phyloP scores from a whole-genome alignment of 2,113 vertebrate species.

The Ramphastos sulfuratus region DNA sequence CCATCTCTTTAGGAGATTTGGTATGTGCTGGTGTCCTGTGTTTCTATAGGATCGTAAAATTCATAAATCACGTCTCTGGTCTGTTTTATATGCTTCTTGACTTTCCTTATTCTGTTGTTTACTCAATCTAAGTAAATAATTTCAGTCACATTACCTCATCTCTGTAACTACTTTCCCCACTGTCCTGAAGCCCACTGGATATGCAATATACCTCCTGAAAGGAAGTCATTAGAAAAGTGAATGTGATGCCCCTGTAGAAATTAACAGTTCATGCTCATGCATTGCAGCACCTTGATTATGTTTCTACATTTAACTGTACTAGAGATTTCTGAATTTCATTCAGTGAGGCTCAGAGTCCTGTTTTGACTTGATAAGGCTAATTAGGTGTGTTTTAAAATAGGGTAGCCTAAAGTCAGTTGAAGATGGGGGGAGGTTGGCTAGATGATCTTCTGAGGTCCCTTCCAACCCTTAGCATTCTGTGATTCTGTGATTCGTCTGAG shows the following conservation, averaged over 20 bases:
- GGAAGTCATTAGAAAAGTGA: not conserved
- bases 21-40: not conserved
- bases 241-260: not conserved
- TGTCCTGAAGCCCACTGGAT: not conserved
- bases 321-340: not conserved
- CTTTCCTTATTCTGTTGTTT: not conserved
- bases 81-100: not conserved
- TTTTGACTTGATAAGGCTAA: not conserved
- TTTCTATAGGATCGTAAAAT: not conserved
- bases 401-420: not conserved
- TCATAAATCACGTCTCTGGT: not conserved
- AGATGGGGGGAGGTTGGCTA: too few relatives aligned
- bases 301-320: not conserved
- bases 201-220: not conserved
- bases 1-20: not conserved
- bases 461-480: too few relatives aligned
- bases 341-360: not conserved
- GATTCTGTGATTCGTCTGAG: not conserved
- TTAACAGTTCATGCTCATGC: not conserved
- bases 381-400: not conserved
- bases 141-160: not conserved
- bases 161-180: not conserved
- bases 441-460: too few relatives aligned
- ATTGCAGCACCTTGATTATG: not conserved
- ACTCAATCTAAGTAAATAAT: not conserved